Base-by-base conservation (phyloP, 2,797 vertebrate genomes). In the Channa striata region DNA sequence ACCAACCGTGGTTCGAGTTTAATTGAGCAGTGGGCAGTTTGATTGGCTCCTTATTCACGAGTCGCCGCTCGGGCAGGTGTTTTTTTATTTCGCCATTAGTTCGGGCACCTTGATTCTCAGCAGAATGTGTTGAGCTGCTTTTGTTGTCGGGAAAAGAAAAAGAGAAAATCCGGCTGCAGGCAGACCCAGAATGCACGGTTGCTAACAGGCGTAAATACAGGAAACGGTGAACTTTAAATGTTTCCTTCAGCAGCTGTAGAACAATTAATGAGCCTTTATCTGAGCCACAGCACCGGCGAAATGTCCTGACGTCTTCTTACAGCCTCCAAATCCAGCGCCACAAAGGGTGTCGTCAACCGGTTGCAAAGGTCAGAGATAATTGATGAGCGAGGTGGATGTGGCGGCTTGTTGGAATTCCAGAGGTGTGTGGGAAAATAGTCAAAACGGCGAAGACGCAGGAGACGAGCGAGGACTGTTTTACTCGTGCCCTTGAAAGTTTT, bases 251-350 rank as follows among this genome's bases (percentile, higher is more conserved):
- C 3, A 39, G 37, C 43, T 33, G 13, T 5, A 0, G 21, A 59
- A 76, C 8, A 37, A 66, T 64, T 13, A 51, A 51, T 17, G 4
- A 63, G 2, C 33, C 14, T 51, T 59, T 23, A n/a, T 50, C 11
- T 2, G 46, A 73, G 72, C 52, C 40, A 46, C 72, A 48, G 51
- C 58, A 30, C 6, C 48, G 14, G 47, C 17, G 21, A 62, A 56
- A 70, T 7, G 14, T 40, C 56, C 14, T 21, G 42, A 59, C 0
- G 3, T 16, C 25, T 25, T 1, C 5, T 64, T 67, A 50, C 16
- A 34, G 42, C 59, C 59, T 64, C 23, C 40, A 52, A 54, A 59
- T 34, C n/a, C 25, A 40, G 20, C 9, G 68, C 11, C 49, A 66
- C 25, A 12, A 39, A 62, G 33, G 40, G 72, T 33, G 52, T 65